A percentile compares a stretch with the other conserved stretches of the same genome.
Conservation (phyloP, 2,113 vertebrate species). For the Gyps fulvus region DNA sequence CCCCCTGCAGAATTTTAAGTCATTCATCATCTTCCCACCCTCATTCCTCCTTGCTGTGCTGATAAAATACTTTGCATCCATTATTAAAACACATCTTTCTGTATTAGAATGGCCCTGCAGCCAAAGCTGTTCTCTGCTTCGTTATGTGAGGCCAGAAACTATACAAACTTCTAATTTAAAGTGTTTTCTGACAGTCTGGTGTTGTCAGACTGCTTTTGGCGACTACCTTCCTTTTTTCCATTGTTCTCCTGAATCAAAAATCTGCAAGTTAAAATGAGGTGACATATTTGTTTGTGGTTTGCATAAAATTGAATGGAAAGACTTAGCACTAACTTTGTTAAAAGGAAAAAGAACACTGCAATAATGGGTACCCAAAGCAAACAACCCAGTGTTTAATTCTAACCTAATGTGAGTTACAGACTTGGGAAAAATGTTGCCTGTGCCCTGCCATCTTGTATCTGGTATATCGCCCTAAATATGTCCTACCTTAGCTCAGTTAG, state of each 20-base stretch:
- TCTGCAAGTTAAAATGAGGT: neutral
- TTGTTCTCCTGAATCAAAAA: slow-evolving; percentile 6
- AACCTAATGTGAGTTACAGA: neutral
- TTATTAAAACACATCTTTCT: slow-evolving; percentile 61
- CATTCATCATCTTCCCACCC: slow-evolving; percentile 33
- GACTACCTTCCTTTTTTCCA: neutral
- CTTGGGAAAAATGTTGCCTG: neutral
- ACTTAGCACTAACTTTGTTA: neutral
- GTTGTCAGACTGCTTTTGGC: neutral
- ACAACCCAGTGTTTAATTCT: neutral
- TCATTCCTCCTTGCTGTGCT: neutral
- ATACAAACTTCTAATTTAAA: slow-evolving; percentile 30
- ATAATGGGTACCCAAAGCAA: neutral
- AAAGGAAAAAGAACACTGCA: neutral
- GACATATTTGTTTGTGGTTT: neutral
- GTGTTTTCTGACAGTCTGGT: neutral
- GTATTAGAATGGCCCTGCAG: slow-evolving; percentile 58
- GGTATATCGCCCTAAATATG: neutral
- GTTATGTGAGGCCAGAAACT: neutral
- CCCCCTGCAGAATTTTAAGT: slow-evolving; percentile 42
- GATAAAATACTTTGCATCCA: slow-evolving; percentile 52
- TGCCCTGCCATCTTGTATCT: neutral
- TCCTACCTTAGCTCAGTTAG: neutral
- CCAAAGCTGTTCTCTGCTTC: slow-evolving; percentile 32
- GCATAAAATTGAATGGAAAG: neutral